Percentiles rank a stretch among this genome's conserved stretches.
phyloP scores from a whole-genome alignment of 2,888 invertebrate species.

The Girardia tigrina region DNA sequence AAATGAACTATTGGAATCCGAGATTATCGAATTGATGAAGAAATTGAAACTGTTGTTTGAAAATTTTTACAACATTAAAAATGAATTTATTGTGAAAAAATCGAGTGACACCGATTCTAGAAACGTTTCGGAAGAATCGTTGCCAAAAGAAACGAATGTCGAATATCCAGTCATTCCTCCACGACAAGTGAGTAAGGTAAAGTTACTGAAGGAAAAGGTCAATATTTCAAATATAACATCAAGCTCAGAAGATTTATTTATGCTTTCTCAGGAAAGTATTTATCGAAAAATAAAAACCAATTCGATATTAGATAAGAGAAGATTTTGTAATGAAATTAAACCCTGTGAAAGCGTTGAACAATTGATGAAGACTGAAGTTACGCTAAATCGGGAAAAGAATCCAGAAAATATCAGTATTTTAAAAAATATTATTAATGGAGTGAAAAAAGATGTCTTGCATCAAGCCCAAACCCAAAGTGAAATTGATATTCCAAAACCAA shows the following conservation, averaged over 20 bases:
- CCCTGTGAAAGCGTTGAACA: background rate
- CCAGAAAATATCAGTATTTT: background rate
- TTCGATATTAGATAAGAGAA: background rate
- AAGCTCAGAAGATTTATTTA: background rate
- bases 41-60: background rate
- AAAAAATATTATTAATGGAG: no score
- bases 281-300: background rate
- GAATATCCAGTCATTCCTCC: background rate
- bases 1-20: background rate
- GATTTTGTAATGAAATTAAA: background rate
- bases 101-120: background rate
- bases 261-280: background rate
- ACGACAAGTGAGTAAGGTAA: background rate
- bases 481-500: no score
- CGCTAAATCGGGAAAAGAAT: background rate
- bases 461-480: no score
- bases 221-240: background rate
- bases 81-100: background rate
- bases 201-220: background rate
- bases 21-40: background rate
- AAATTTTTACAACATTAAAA: slow-evolving; percentile 4
- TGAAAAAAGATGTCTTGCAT: no score
- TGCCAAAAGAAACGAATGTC: background rate
- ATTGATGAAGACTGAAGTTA: background rate
- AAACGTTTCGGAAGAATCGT: background rate